A percentile compares a stretch with the other conserved stretches of the same genome.
Conservation (phyloP, 2,888 invertebrate genomes). For the Agriotes lineatus region DNA sequence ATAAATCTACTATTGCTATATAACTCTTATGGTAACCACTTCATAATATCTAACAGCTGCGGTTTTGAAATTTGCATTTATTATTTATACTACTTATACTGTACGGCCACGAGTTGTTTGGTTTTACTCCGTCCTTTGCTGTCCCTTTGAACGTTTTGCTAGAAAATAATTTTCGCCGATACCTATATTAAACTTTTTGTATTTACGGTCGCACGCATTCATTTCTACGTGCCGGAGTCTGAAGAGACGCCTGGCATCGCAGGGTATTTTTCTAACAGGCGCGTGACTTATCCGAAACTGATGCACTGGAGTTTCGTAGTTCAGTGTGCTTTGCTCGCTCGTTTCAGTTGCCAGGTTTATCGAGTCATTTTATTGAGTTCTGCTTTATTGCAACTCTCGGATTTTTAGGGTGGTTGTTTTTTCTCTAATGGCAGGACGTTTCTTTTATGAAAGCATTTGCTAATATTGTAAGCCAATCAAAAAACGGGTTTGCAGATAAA, state of each 20-base stretch:
- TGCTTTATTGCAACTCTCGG: constrained; percentile 20
- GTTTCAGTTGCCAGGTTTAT: constrained; percentile 26
- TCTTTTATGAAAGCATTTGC: constrained; percentile 16
- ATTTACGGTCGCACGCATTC: too few species aligned
- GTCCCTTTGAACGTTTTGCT: too few species aligned
- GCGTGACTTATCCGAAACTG: constrained; percentile 21
- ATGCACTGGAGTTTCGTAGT: constrained; percentile 26
- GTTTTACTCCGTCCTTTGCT: too few species aligned
- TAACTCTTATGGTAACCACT: too few species aligned
- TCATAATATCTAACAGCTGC: too few species aligned
- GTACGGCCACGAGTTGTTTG: too few species aligned
- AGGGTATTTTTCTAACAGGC: neutral
- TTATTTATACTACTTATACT: too few species aligned
- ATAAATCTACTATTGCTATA: too few species aligned
- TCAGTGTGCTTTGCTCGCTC: constrained; percentile 27
- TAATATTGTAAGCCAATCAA: constrained; percentile 10
- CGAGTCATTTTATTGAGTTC: constrained; percentile 22
- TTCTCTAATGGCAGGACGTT: constrained; percentile 6
- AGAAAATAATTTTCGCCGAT: too few species aligned
- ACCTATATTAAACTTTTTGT: too few species aligned
- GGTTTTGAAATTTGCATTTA: too few species aligned
- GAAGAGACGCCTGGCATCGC: neutral
- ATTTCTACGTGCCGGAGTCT: neutral
- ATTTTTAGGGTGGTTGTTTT: constrained; percentile 9
- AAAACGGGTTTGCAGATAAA: neutral